phyloP scores from a whole-genome alignment of 2,113 vertebrate species.

The Dipodomys spectabilis region DNA sequence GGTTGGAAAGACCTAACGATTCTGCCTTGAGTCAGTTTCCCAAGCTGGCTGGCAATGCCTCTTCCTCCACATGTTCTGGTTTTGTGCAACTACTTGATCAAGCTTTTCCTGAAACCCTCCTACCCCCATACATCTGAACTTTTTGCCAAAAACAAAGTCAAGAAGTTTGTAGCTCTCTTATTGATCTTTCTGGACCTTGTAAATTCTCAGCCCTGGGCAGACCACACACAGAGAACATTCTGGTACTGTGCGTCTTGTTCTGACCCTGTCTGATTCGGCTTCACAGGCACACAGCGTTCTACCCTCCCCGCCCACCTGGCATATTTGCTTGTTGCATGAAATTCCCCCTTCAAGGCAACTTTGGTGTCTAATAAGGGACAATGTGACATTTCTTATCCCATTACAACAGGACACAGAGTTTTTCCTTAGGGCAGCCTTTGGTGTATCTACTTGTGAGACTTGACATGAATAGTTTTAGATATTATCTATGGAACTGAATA shows the following conservation, averaged over 20 bases:
- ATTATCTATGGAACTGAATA: background rate
- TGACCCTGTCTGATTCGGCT: background rate
- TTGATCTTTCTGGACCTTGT: background rate
- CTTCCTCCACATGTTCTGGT: background rate
- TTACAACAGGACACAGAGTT: too few relatives aligned
- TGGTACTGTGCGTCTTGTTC: too few relatives aligned
- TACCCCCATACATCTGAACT: background rate
- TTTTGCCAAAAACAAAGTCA: background rate
- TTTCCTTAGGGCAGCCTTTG: too few relatives aligned
- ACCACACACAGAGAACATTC: background rate
- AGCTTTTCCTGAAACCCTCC: background rate
- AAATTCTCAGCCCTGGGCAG: background rate
- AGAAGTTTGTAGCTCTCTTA: background rate
- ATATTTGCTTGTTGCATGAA: background rate
- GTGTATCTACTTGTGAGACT: background rate
- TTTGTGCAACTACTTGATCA: background rate
- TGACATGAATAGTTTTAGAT: fast-evolving
- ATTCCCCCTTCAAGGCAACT: background rate
- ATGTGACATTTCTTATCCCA: background rate
- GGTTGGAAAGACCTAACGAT: background rate
- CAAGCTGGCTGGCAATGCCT: background rate
- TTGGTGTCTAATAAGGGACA: background rate
- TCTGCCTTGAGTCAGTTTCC: background rate
- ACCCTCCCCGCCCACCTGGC: background rate
- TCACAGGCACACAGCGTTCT: too few relatives aligned